These are phyloP conservation scores for Otis tarda DNA, from an alignment of 2,113 vertebrate genomes.

Conservation along the genomic window DNA sequence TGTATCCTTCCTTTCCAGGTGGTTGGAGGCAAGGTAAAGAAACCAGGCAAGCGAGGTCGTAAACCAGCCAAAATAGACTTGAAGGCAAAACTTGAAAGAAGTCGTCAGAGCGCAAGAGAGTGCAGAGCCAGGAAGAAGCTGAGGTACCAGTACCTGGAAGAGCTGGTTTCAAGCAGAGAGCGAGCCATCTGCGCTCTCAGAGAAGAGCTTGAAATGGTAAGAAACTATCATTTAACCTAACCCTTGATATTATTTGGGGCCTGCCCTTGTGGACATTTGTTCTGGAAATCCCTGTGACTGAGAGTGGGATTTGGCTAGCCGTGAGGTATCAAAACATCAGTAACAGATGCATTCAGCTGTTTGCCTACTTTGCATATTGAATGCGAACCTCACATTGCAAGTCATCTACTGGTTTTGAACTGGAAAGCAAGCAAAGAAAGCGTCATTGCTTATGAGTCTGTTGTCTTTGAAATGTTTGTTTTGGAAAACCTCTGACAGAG, in stretches of 20 bases:
- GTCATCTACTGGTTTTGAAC: background rate
- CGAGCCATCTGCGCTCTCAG: conserved; percentile 94
- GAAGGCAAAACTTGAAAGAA: conserved; percentile 96
- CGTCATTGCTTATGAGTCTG: background rate
- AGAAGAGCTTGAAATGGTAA: conserved; percentile 97
- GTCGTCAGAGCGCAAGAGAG: conserved; percentile 94
- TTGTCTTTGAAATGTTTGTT: background rate
- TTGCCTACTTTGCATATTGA: background rate
- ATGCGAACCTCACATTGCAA: background rate
- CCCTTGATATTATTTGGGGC: background rate
- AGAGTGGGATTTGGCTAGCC: background rate
- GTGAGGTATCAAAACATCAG: background rate
- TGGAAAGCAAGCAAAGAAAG: background rate
- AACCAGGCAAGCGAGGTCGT: conserved; percentile 93
- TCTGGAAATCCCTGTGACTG: background rate
- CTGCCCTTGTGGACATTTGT: background rate
- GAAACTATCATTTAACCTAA: background rate
- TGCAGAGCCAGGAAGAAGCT: conserved; percentile 95
- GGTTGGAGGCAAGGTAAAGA: conserved; percentile 93
- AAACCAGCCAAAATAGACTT: conserved; percentile 97
- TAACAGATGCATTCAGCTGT: conserved; percentile 44
- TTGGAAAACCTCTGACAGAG: background rate
- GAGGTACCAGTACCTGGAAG: conserved; percentile 96
- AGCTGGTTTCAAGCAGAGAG: conserved; percentile 94
- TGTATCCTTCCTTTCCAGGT: conserved; percentile 72